Conservation (phyloP, 2,888 invertebrate genomes). For the Cephonodes hylas region DNA sequence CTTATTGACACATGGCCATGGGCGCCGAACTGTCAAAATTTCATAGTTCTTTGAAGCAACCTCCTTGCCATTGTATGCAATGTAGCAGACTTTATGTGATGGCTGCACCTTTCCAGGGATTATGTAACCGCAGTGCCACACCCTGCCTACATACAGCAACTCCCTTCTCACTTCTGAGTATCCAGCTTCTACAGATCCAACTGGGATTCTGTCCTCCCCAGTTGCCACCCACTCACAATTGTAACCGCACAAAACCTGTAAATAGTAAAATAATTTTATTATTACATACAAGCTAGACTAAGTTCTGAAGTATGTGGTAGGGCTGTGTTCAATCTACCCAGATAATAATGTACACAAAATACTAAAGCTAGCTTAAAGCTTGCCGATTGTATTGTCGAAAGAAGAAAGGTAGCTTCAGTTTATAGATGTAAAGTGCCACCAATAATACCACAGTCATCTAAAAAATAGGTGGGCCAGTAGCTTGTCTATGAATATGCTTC, state of each 20-base stretch:
- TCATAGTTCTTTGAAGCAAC: slow-evolving; percentile 40
- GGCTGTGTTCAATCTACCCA: too few species aligned
- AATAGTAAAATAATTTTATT: neutral
- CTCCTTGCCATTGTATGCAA: slow-evolving; percentile 77
- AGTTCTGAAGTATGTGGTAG: too few species aligned
- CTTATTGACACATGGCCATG: neutral
- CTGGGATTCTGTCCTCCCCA: slow-evolving; percentile 82
- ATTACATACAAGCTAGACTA: too few species aligned
- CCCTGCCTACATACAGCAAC: slow-evolving; percentile 84
- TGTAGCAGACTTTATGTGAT: slow-evolving; percentile 86
- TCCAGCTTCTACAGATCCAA: slow-evolving; percentile 85
- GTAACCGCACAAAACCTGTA: slow-evolving; percentile 61
- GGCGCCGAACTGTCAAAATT: slow-evolving; percentile 41
- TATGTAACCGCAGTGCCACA: slow-evolving; percentile 84
- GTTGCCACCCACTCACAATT: slow-evolving; percentile 78
- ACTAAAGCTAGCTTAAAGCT: too few species aligned
- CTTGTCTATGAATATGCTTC: too few species aligned
- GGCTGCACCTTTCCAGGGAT: slow-evolving; percentile 88
- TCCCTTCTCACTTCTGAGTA: slow-evolving; percentile 69
- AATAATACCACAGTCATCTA: too few species aligned
- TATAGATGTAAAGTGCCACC: too few species aligned
- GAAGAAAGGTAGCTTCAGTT: too few species aligned
- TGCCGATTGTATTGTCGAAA: too few species aligned
- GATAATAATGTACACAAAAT: too few species aligned
- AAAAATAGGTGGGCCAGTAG: too few species aligned